Base-by-base conservation (phyloP, 2,888 invertebrate genomes). In the Chymomyza amoena region DNA sequence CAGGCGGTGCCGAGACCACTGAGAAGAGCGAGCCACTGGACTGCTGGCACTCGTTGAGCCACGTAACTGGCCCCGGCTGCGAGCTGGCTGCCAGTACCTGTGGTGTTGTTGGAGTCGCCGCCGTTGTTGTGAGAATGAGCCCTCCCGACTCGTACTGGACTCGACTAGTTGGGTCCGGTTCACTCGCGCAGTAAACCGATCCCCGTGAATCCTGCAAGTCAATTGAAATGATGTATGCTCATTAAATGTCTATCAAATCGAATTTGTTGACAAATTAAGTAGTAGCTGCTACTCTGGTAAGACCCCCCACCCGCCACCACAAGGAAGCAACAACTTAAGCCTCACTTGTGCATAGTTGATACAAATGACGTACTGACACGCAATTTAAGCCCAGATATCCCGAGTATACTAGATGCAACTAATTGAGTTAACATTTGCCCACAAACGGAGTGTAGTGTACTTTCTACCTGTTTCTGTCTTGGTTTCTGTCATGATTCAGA, bases 1-100 rank as follows among this genome's bases (percentile, higher is more conserved):
- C 83, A 1, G 93, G 92, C 1, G 95, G 95, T 0, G 95, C 95
- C 7, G 95, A 95, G 81, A 95, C 95, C 76, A 95, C 93, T 15
- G 95, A 95, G 86, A 95, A 92, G 60, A 95, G 88, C 0, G 95
- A 95, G 0, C 94, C 94, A 5, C 93, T 84, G 25, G 90, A 81
- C 20, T 89, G 84, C 64, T 90, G 90, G 64, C 89, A 84, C 68
- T 89, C 89, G 52, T 57, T 59, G 77, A 87, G 86, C 70, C 84
- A 73, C 56, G 81, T 84, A 61, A 87, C 78, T 56, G 80, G 87
- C 66, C 81, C 84, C 59, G 84, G 84, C 66, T 84, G 89, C 63
- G 89, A 89, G 77, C 89, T 81, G 64, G 88, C 86, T 65, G 36
- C 69, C 64, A 56, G 69, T 69, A 68, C 66, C 75, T 57, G 76